Conservation (phyloP, 2,888 invertebrate species). For the Petrolisthes cinctipes region DNA sequence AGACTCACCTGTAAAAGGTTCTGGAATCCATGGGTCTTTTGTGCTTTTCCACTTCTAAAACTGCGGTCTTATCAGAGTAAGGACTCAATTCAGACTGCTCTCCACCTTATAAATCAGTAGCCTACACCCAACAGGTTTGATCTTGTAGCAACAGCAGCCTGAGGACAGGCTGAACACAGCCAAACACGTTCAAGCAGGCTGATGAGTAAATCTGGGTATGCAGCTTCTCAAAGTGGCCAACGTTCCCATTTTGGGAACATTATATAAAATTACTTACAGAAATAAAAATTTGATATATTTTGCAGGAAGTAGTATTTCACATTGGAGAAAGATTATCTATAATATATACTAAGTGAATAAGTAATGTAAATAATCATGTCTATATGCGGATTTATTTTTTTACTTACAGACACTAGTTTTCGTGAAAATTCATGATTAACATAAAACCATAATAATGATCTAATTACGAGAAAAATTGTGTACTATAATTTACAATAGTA, state of each 20-base stretch:
- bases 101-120: background rate
- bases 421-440: background rate
- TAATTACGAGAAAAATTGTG: background rate
- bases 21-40: background rate
- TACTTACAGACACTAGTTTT: too few relatives aligned
- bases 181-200: background rate
- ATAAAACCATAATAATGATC: background rate
- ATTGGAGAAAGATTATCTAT: background rate
- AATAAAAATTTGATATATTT: background rate
- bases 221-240: background rate
- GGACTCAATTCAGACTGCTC: background rate
- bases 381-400: background rate
- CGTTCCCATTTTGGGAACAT: slow-evolving; percentile 10
- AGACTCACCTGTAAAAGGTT: slow-evolving; percentile 4
- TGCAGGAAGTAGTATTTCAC: background rate
- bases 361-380: background rate
- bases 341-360: background rate
- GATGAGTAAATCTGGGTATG: background rate
- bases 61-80: slow-evolving; percentile 8
- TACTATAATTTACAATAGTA: background rate
- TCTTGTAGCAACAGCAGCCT: background rate
- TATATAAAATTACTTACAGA: background rate
- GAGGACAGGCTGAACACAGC: background rate
- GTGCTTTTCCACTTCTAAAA: background rate
- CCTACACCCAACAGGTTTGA: background rate